Percentiles rank a stretch among this genome's conserved stretches.
phyloP scores from a whole-genome alignment of 2,797 vertebrate genomes.

The Benthosema pterotum region DNA sequence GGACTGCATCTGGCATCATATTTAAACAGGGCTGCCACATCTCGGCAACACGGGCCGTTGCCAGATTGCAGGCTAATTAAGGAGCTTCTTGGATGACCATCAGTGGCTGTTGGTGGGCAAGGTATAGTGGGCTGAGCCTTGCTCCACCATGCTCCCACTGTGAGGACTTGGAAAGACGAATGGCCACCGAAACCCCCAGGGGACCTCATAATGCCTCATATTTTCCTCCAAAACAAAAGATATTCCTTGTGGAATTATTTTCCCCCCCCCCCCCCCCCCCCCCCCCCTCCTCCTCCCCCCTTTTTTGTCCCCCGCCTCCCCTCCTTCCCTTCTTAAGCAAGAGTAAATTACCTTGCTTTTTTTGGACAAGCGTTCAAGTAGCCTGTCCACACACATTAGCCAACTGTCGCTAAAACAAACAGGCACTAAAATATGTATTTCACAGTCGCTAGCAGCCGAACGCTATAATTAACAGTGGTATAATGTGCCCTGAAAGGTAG shows the following conservation, averaged over 20 bases:
- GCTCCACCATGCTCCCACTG: conserved; percentile 76
- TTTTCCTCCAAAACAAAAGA: conserved; percentile 76
- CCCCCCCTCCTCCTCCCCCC: conserved; percentile 42
- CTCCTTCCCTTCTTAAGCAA: conserved; percentile 65
- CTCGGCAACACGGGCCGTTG: conserved; percentile 81
- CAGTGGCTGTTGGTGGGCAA: conserved; percentile 83
- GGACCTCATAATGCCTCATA: conserved; percentile 77
- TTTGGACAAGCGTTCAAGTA: conserved; percentile 66
- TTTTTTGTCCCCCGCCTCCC: conserved; percentile 53
- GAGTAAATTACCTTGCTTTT: conserved; percentile 71
- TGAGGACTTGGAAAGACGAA: conserved; percentile 81
- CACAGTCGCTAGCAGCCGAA: conserved; percentile 64
- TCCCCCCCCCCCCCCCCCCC: conserved; percentile 44
- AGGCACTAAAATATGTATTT: conserved; percentile 67
- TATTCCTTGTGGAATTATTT: conserved; percentile 69
- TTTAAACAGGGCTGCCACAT: conserved; percentile 83
- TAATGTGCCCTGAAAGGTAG: conserved; percentile 70
- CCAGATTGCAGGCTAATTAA: conserved; percentile 88
- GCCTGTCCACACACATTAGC: conserved; percentile 67
- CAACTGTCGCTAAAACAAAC: conserved; percentile 65
- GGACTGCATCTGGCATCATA: conserved; percentile 84
- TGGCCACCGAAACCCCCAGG: conserved; percentile 72
- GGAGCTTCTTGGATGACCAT: conserved; percentile 87
- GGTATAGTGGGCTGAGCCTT: conserved; percentile 79
- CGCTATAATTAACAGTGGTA: conserved; percentile 63